Base-by-base conservation (phyloP, 1,140 invertebrate species). In the Papilio glaucus region DNA sequence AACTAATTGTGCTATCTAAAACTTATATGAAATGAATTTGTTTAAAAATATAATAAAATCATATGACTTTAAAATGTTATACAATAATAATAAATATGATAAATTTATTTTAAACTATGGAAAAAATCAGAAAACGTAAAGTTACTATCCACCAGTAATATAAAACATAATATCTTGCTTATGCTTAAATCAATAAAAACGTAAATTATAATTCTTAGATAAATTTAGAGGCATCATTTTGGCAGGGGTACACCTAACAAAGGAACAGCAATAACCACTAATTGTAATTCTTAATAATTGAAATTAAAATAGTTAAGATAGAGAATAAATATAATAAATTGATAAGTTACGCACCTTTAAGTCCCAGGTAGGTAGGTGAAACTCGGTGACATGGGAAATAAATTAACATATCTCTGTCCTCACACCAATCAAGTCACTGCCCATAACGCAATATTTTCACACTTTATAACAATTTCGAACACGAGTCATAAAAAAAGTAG, bases 391-490 rank as follows among this genome's bases (percentile, higher is more conserved):
- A 89, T 90, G 83, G 79, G 82, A 76, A 87, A 82, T 84, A 83
- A 86, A 89, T 90, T 89, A 91, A 83, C 89, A 91, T 90, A 89
- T 88, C 86, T 88, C 86, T 86, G 87, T 92, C 88, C 90, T 89
- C 78, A 79, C 82, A 89, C 87, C 81, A 81, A 81, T 81, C 76
- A 83, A 79, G 83, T 85, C 84, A 89, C 86, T 79, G 68, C 83
- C 82, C 88, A 92, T 90, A 84, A 83, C 82, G 73, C 39, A 63
- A 73, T 69, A 73, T 78, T 76, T 80, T 71, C 71, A 75, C 82
- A 82, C 80, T 77, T 42, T 53, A 60, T 63, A 57, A 61, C 70
- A 21, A 72, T 77, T 80, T 42, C 71, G 74, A 78, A 72, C 73
- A 75, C 71, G 21, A 81, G 79, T 61, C 72, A 74, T 80, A 67